phyloP scores from a whole-genome alignment of 1,140 invertebrate species.

The Rhagoletis zephyria region DNA sequence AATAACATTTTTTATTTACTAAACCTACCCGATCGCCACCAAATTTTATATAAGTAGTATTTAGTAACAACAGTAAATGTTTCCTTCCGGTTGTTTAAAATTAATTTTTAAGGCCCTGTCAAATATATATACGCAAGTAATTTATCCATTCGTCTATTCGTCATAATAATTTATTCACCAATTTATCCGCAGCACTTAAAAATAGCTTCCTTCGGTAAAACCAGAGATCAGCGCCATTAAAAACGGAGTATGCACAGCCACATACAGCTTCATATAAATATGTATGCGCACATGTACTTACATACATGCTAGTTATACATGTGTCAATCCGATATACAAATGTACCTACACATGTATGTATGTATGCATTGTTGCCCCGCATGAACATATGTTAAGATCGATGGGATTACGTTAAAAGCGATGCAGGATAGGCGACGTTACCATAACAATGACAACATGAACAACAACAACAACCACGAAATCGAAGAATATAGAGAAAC shows the following conservation, averaged over 20 bases:
- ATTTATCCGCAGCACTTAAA: conserved; percentile 50
- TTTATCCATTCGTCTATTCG: not conserved
- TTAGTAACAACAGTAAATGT: too few species aligned
- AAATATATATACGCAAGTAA: too few species aligned
- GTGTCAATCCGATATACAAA: not conserved
- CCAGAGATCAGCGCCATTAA: conserved; percentile 29
- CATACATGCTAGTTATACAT: not conserved
- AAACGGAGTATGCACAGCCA: not conserved
- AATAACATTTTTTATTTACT: too few species aligned
- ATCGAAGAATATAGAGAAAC: not conserved
- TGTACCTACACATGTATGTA: not conserved
- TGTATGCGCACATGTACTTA: not conserved
- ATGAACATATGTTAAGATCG: conserved; percentile 43
- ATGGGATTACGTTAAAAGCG: conserved; percentile 14
- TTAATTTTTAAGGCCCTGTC: too few species aligned
- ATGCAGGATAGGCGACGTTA: conserved; percentile 16
- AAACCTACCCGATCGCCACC: too few species aligned
- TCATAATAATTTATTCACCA: not conserved
- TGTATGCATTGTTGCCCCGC: conserved; percentile 6
- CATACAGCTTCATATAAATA: not conserved
- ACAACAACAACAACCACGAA: conserved; percentile 12
- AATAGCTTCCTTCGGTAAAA: not conserved
- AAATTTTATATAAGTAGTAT: too few species aligned
- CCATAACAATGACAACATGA: conserved; percentile 31
- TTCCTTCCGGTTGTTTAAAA: too few species aligned